These are phyloP conservation scores for Ylistrum balloti DNA, from an alignment of 1,140 invertebrate species.

Conservation along the genomic window DNA sequence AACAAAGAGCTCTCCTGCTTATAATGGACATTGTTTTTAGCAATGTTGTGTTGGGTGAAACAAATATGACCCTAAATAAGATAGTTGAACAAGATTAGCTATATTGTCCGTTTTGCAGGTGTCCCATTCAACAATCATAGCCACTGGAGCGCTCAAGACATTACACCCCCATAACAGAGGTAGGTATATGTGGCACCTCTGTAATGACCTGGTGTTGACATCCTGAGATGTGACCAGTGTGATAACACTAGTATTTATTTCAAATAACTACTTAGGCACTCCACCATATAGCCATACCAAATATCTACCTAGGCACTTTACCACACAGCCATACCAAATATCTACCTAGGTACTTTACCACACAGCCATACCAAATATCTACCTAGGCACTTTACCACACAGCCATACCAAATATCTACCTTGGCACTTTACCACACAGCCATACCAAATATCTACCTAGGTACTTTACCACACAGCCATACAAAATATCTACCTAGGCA, in stretches of 20 bases:
- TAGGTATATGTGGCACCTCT: background rate
- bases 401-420: too few relatives aligned
- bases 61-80: background rate
- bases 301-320: too few relatives aligned
- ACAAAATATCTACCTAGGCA: too few relatives aligned
- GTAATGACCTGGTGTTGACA: conserved; percentile 10
- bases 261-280: background rate
- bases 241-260: background rate
- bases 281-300: too few relatives aligned
- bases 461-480: too few relatives aligned
- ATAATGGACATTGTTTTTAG: conserved; percentile 35
- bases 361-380: too few relatives aligned
- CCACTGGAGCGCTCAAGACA: background rate
- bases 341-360: too few relatives aligned
- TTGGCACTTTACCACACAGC: too few relatives aligned
- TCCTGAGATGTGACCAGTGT: background rate
- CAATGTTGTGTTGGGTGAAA: conserved; percentile 37
- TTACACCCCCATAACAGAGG: background rate
- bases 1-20: background rate
- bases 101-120: background rate
- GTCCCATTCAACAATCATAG: conserved; percentile 22
- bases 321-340: too few relatives aligned
- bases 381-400: too few relatives aligned
- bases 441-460: too few relatives aligned
- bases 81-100: background rate